Evolutionary conservation across 2,797 vertebrate genomes (phyloP), one percentile per base, ranked within the genome.

Genomic region (Oryzias dopingdopingensis): DNA sequence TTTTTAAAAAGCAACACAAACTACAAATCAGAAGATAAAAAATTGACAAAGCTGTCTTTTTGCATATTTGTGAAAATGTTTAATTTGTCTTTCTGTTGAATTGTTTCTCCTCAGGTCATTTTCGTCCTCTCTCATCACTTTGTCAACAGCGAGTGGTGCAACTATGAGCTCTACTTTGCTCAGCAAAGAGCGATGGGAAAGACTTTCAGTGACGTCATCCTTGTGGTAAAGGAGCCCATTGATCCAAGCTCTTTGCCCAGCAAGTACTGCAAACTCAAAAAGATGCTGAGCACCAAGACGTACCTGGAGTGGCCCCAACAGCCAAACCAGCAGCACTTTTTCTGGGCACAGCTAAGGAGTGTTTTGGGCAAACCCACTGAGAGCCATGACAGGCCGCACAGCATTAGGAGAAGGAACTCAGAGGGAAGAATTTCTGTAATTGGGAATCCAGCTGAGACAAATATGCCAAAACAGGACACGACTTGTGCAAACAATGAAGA

Each of bases 101-200:
- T 4, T 57, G 5, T 62, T 29, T 24, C 15, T 78, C 41, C 51
- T 37, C 49, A 93, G 92, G 82, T 92, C 3, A 91, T 96, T 59
- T 94, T 96, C 6, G 70, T 96, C 46, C 86, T 96, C 43, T 94
- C 94, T 0, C 87, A 52, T 14, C 84, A 92, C 76, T 95, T 95
- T 4, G 90, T 95, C 0, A 92, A 96, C 88, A 96, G 94, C 2
- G 93, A 95, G 50, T 95, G 94, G 94, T 95, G 94, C 82, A 96
- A 95, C 84, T 95, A 95, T 0, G 94, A 96, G 82, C 89, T 95
- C 23, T 95, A 94, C 86, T 96, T 96, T 1, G 89, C 94, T 32
- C 94, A 96, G 79, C 94, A 95, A 72, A 88, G 93, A 46, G 86
- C 93, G 0, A 91, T 94, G 64, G 92, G 92, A 3, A 90, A 93